Conservation (phyloP, 2,888 invertebrate species). For the Xanthia togata region DNA sequence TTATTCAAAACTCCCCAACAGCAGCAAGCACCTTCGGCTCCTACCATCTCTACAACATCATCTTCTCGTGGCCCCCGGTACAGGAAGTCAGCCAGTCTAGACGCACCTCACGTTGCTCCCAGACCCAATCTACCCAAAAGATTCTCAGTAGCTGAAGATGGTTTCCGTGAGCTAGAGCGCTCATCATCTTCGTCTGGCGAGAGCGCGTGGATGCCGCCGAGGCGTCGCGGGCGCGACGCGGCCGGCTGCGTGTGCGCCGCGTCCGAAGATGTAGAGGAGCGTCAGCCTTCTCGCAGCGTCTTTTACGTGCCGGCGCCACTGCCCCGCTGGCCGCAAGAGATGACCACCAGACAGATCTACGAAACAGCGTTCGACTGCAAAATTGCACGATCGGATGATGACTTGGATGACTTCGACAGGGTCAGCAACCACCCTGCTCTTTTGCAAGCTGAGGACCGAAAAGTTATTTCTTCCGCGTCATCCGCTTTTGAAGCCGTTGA, state of each 20-base stretch:
- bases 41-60: constrained; percentile 84
- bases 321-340: constrained; percentile 91
- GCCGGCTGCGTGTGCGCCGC: constrained; percentile 94
- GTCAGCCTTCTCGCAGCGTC: constrained; percentile 92
- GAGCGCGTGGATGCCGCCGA: constrained; percentile 93
- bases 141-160: constrained; percentile 93
- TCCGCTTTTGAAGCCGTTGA: constrained; percentile 89
- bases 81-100: constrained; percentile 93
- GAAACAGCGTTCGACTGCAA: constrained; percentile 97
- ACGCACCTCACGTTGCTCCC: constrained; percentile 93
- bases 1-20: constrained; percentile 90
- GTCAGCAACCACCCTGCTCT: constrained; percentile 95
- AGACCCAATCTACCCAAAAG: constrained; percentile 91
- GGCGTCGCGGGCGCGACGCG: constrained; percentile 92
- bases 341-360: constrained; percentile 94
- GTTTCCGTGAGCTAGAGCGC: constrained; percentile 90
- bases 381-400: constrained; percentile 94
- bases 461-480: constrained; percentile 87
- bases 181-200: constrained; percentile 90
- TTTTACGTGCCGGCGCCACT: constrained; percentile 93
- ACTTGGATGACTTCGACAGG: constrained; percentile 95
- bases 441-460: constrained; percentile 89
- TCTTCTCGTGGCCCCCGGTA: constrained; percentile 90
- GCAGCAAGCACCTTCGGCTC: constrained; percentile 87
- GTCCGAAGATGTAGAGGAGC: constrained; percentile 92